These are phyloP conservation scores for Zophobas morio DNA, from an alignment of 1,140 invertebrate species.

Conservation along the genomic window DNA sequence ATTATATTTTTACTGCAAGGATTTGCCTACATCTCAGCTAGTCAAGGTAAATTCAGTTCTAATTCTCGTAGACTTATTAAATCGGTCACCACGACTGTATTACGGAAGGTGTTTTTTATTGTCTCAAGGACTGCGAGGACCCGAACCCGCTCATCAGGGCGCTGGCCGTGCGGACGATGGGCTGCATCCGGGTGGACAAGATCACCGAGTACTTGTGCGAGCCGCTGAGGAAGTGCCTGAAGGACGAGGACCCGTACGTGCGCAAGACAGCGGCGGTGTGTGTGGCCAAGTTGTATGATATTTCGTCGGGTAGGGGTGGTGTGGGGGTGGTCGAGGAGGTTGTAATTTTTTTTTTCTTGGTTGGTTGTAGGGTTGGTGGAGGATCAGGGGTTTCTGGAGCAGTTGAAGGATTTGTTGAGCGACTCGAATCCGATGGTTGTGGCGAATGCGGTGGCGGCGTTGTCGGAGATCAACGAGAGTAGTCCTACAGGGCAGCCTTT, in stretches of 20 bases:
- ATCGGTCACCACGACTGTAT: slow-evolving; percentile 16
- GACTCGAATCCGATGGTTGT: slow-evolving; percentile 99
- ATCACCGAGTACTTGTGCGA: slow-evolving; percentile 99
- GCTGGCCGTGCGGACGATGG: slow-evolving; percentile 99
- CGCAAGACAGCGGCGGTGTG: slow-evolving; percentile 99
- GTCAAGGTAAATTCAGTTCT: slow-evolving; percentile 69
- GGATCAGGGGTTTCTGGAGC: slow-evolving; percentile 98
- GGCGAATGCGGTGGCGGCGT: slow-evolving; percentile 98
- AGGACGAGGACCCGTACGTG: slow-evolving; percentile 99
- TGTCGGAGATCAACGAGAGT: slow-evolving; percentile 99
- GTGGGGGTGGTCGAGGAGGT: no score
- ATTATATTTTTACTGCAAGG: slow-evolving; percentile 65
- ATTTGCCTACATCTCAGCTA: slow-evolving; percentile 74
- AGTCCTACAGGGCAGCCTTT: slow-evolving; percentile 92
- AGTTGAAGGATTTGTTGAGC: slow-evolving; percentile 95
- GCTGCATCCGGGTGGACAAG: slow-evolving; percentile 99
- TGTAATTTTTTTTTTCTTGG: no score
- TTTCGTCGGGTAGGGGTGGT: slow-evolving; percentile 80
- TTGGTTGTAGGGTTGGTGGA: slow-evolving; percentile 85
- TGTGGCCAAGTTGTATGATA: slow-evolving; percentile 99
- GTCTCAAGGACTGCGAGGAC: slow-evolving; percentile 96
- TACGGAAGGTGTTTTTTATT: slow-evolving; percentile 29
- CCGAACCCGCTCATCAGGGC: slow-evolving; percentile 99
- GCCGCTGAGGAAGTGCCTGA: slow-evolving; percentile 97
- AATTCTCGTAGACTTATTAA: slow-evolving; percentile 28